Conservation (phyloP, 2,113 vertebrate species). For the Sylvilagus bachmani region DNA sequence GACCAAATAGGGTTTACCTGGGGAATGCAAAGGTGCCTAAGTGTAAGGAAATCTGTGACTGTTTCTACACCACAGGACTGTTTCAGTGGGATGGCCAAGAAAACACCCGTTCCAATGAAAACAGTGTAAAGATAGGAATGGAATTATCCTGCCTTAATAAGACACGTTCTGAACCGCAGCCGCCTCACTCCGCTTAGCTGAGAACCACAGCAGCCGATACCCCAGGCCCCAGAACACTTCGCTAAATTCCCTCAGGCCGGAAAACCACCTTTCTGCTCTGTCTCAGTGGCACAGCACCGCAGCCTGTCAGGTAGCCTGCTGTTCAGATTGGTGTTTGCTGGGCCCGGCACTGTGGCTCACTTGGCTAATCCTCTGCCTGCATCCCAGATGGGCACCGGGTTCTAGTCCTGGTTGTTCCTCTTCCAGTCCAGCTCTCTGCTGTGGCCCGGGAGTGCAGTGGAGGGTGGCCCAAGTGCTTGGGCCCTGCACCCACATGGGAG, state of each 20-base stretch:
- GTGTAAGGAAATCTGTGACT: not conserved
- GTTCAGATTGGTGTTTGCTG: not conserved
- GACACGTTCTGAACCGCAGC: not conserved
- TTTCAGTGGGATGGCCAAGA: not conserved
- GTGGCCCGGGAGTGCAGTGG: no score
- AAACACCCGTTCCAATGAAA: not conserved
- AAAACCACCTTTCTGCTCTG: not conserved
- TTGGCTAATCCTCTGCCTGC: no score
- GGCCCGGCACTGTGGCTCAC: no score
- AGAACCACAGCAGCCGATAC: not conserved
- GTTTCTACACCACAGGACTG: not conserved
- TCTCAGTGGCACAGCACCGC: not conserved
- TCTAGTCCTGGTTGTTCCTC: no score
- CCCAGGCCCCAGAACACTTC: not conserved
- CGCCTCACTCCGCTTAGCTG: not conserved
- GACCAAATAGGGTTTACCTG: not conserved
- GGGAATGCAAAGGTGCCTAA: not conserved
- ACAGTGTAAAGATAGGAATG: not conserved
- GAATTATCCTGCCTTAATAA: conserved; percentile 16
- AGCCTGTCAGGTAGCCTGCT: not conserved
- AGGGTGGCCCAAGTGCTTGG: no score
- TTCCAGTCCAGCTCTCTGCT: no score
- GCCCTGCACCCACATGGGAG: no score
- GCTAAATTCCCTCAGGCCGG: not conserved
- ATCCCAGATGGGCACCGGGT: no score